Evolutionary conservation across 2,113 vertebrate species (phyloP), one percentile per base, ranked within the genome.

Genomic region (Aphyosemion australe): DNA sequence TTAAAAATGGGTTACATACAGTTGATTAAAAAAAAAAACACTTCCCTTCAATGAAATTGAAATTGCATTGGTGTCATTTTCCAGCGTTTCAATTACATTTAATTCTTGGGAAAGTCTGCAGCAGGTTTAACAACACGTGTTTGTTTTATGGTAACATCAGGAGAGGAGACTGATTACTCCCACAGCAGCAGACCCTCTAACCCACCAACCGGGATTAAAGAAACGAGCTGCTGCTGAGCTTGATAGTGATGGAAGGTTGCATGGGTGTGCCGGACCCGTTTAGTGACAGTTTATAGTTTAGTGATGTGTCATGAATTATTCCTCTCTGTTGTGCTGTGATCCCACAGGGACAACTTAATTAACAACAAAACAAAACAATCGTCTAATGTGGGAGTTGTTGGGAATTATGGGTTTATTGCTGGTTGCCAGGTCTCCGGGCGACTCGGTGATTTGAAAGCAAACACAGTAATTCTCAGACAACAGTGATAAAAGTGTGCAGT

Each of bases 81-180:
- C 65, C 50, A 46, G 52, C 3, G 60, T 75, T 72, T 83, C 61
- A 18, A 39, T 78, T 72, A 32, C 8, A 32, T 72, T 83, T 89
- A 77, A 85, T 69, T 70, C 48, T 20, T 26, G 34, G 32, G 14
- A 56, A 37, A 74, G 82, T 83, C 5, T 26, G 26, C 26, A 52
- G 72, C 84, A 85, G 82, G 61, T 80, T 87, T 70, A 71, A 50
- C 69, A 72, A 37, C 34, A 37, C 34, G 20, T 87, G 89, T 84
- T 90, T 80, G 72, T 85, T 85, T 80, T 80, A 89, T 74, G 72
- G 75, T 76, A 65, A 79, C 80, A 62, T 82, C 63, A 65, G 82
- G 77, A 76, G 82, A 81, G 79, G 66, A 57, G 76, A 79, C 76
- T 79, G 84, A 84, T 89, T 84, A 86, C 81, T 73, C 81, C 18